Base-by-base conservation (phyloP, 2,113 vertebrate genomes). In the Loxodonta africana region DNA sequence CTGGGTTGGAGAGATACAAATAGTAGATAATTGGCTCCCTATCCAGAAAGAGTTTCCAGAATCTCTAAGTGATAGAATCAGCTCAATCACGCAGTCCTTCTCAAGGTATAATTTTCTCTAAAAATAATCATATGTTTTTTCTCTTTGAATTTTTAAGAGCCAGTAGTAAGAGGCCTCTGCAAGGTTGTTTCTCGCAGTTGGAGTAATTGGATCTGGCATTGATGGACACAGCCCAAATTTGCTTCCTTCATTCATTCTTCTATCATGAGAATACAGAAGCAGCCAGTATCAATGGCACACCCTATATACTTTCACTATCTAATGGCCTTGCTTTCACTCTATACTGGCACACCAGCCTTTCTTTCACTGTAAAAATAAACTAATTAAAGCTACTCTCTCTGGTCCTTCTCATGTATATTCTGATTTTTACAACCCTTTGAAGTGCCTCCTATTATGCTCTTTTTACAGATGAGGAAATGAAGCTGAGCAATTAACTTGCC, bases 221-320 rank as follows among this genome's bases (percentile, higher is more conserved):
- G 60, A 33, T 44, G 37, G 48, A 17, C 10, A 65, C 33, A 21
- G 20, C n/a, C 7, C 6, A 9, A 1, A 26, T 44, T n/a, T 41
- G 33, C 60, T 26, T 46, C 23, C n/a, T 83, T 76, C 18, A 0
- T 9, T 62, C n/a, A 41, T 25, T 3, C 8, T 28, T 63, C 76
- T 14, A 0, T 0, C 1, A 23, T 20, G 2, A 26, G 37, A 8
- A 71, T 0, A 20, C 26, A 30, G 57, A 28, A 7, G 57, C 23
- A 46, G 26, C 5, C 12, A 1, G 2, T 0, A 2, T 4, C 5
- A 1, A 0, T 14, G 9, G 44, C 9, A 41, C 6, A 6, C 8
- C 30, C 88, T 51, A 26, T 3, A 0, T 21, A 1, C 44, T 71
- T 46, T 69, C 60, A 25, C 91, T n/a, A 6, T 6, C 81, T 28